phyloP scores from a whole-genome alignment of 2,113 vertebrate genomes.

The Empidonax traillii region DNA sequence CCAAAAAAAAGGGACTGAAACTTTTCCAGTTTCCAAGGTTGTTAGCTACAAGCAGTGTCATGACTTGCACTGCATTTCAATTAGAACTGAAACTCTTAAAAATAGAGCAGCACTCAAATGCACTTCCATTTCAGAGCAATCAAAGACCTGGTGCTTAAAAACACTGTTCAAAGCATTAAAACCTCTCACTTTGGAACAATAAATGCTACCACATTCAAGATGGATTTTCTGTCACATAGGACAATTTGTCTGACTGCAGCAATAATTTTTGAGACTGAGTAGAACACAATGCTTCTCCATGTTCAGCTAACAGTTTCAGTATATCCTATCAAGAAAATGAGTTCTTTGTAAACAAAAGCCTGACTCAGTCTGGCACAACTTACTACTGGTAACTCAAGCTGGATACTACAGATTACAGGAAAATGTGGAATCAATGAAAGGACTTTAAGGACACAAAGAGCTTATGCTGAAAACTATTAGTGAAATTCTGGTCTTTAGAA shows the following conservation, averaged over 20 bases:
- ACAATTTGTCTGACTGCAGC: not conserved
- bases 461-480: not conserved
- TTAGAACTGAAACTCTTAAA: not conserved
- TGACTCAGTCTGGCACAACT: not conserved
- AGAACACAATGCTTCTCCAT: not conserved
- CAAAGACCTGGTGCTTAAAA: not conserved
- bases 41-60: not conserved
- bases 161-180: not conserved
- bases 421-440: not conserved
- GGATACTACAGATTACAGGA: not conserved
- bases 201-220: not conserved
- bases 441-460: not conserved
- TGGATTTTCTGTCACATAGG: not conserved
- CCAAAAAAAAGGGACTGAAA: not conserved
- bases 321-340: not conserved
- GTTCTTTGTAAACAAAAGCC: not conserved
- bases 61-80: conserved; percentile 16
- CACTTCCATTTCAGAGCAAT: not conserved
- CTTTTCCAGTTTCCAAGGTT: not conserved
- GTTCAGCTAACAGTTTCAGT: not conserved
- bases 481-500: not conserved
- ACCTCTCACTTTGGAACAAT: not conserved
- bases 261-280: not conserved
- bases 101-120: not conserved
- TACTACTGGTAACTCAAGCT: not conserved